phyloP scores from a whole-genome alignment of 2,888 invertebrate genomes.

The Meta bourneti region DNA sequence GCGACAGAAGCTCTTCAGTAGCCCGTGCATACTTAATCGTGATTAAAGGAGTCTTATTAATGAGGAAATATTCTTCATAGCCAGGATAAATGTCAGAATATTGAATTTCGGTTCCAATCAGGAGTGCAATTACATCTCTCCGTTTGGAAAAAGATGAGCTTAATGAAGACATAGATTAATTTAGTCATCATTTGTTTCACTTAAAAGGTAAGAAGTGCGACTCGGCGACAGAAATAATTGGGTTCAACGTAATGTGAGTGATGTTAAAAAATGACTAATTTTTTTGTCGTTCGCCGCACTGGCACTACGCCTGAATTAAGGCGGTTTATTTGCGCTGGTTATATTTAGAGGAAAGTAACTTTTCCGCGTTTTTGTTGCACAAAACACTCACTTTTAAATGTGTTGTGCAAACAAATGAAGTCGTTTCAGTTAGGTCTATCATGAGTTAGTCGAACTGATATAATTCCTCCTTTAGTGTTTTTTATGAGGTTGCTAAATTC shows the following conservation, averaged over 20 bases:
- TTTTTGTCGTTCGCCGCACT: constrained; percentile 24
- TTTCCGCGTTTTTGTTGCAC: background rate
- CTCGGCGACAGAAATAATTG: constrained; percentile 64
- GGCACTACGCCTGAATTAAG: constrained; percentile 17
- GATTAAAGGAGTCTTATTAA: constrained; percentile 73
- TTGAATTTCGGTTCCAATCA: constrained; percentile 75
- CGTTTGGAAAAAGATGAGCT: constrained; percentile 65
- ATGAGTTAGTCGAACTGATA: too few species aligned
- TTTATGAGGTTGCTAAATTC: too few species aligned
- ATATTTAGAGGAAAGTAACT: constrained; percentile 3
- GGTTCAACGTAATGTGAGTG: constrained; percentile 41
- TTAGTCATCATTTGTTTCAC: constrained; percentile 75
- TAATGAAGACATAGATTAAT: constrained; percentile 76
- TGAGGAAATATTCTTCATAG: constrained; percentile 74
- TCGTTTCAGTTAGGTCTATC: background rate
- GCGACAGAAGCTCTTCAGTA: constrained; percentile 37
- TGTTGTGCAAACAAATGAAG: background rate
- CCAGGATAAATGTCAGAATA: constrained; percentile 70
- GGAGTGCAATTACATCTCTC: constrained; percentile 66
- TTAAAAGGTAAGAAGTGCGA: constrained; percentile 58
- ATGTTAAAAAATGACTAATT: constrained; percentile 31
- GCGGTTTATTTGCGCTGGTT: constrained; percentile 40
- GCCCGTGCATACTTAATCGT: constrained; percentile 67
- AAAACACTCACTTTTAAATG: too few species aligned
- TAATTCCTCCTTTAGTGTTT: too few species aligned